Conservation (phyloP, 2,888 invertebrate genomes). For the Petrolisthes manimaculis region DNA sequence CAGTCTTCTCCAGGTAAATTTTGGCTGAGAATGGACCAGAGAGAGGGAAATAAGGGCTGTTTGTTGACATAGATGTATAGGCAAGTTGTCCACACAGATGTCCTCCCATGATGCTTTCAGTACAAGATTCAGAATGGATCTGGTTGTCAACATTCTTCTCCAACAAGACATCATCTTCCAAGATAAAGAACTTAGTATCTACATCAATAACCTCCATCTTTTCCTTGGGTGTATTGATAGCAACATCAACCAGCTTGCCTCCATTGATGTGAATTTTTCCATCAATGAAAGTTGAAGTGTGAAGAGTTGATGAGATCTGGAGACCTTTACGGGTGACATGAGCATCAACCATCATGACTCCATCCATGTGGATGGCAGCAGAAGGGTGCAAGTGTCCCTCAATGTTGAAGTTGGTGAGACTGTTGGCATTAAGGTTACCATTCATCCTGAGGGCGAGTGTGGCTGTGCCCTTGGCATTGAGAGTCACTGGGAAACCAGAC, state of each 20-base stretch:
- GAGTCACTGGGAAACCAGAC: constrained; percentile 85
- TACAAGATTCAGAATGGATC: not conserved
- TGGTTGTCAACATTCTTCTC: constrained; percentile 5
- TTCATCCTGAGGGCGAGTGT: constrained; percentile 86
- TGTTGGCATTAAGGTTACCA: constrained; percentile 77
- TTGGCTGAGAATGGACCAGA: not conserved
- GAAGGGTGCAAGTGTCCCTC: constrained; percentile 88
- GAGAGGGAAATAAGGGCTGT: constrained; percentile 19
- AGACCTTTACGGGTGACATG: constrained; percentile 85
- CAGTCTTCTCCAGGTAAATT: constrained; percentile 58
- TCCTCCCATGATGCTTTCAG: constrained; percentile 5
- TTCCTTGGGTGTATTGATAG: constrained; percentile 84
- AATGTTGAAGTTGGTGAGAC: constrained; percentile 79
- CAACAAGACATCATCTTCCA: constrained; percentile 72
- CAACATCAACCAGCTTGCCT: constrained; percentile 78
- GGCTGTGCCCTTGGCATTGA: constrained; percentile 88
- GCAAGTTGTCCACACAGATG: constrained; percentile 44
- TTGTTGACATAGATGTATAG: constrained; percentile 1
- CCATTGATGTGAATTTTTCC: constrained; percentile 81
- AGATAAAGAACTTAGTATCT: constrained; percentile 68
- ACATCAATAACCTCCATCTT: constrained; percentile 88
- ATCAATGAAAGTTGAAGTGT: constrained; percentile 86
- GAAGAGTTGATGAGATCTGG: constrained; percentile 85
- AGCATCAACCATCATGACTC: constrained; percentile 87
- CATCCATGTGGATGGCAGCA: constrained; percentile 85